Conservation (phyloP, 1,140 invertebrate species). For the Heliconius hermathena region DNA sequence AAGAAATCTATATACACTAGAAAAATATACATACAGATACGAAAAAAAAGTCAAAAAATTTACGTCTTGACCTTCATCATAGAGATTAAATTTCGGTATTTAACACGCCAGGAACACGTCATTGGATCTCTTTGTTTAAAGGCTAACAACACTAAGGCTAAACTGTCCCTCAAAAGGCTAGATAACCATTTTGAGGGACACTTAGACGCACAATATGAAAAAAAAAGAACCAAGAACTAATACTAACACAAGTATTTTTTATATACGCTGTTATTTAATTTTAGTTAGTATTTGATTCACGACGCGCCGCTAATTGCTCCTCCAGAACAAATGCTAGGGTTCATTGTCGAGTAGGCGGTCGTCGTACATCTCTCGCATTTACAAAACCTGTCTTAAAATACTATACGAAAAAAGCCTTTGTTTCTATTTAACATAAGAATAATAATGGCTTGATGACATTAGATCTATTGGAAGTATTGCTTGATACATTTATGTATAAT, state of each 20-base stretch:
- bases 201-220: background rate
- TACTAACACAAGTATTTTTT: background rate
- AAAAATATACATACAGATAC: no score
- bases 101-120: no score
- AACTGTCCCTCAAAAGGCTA: no score
- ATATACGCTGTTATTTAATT: constrained; percentile 41
- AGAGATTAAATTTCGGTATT: no score
- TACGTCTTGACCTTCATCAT: no score
- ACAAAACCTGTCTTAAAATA: constrained; percentile 20
- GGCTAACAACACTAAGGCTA: no score
- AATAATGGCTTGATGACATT: background rate
- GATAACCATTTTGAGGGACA: no score
- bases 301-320: constrained; percentile 69
- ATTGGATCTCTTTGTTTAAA: no score
- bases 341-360: constrained; percentile 68
- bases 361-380: constrained; percentile 49
- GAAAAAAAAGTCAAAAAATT: no score
- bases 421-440: background rate
- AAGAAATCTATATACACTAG: no score
- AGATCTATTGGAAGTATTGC: constrained; percentile 8
- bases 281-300: constrained; percentile 54
- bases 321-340: constrained; percentile 70
- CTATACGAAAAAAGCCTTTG: background rate
- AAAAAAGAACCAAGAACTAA: no score
- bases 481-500: constrained; percentile 8